Evolutionary conservation across 2,797 vertebrate genomes (phyloP).

Genomic region (Crenuchus spilurus): DNA sequence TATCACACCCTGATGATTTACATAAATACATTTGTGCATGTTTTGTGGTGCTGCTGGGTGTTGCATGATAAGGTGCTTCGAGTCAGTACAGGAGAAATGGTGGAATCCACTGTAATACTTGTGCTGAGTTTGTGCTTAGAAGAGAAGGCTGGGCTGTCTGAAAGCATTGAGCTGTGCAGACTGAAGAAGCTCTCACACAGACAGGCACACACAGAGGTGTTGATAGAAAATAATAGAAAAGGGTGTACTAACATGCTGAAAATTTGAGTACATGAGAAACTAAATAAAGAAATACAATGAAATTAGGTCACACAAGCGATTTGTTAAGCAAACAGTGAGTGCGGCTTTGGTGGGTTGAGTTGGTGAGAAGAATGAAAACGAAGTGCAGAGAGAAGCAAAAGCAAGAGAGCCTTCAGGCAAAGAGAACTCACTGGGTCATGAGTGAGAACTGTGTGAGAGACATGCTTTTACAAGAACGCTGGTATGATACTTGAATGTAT

Average conservation of each 20-base stretch:
- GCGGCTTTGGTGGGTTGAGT: background rate
- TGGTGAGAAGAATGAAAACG: background rate
- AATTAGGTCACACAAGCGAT: background rate
- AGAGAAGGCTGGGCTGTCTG: conserved; percentile 35
- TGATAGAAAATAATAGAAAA: background rate
- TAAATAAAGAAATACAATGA: too few species aligned
- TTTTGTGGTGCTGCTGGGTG: too few species aligned
- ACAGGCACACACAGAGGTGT: conserved; percentile 11
- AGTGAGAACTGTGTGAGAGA: background rate
- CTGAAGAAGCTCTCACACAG: conserved; percentile 1
- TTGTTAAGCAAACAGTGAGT: conserved; percentile 3
- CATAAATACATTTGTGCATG: too few species aligned
- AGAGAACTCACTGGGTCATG: background rate
- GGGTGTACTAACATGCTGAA: background rate
- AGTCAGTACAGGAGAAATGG: too few species aligned
- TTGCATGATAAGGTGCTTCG: too few species aligned
- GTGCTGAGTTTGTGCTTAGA: conserved; percentile 10
- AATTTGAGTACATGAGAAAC: background rate
- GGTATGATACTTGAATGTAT: background rate
- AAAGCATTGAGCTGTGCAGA: conserved; percentile 33
- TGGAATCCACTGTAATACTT: conserved; percentile 3
- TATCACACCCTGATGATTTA: too few species aligned
- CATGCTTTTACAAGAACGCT: conserved; percentile 21
- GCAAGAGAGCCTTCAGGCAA: background rate
- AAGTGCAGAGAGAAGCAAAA: background rate